Evolutionary conservation across 1,140 invertebrate genomes (phyloP).

Genomic region (Sycophaga agraensis): DNA sequence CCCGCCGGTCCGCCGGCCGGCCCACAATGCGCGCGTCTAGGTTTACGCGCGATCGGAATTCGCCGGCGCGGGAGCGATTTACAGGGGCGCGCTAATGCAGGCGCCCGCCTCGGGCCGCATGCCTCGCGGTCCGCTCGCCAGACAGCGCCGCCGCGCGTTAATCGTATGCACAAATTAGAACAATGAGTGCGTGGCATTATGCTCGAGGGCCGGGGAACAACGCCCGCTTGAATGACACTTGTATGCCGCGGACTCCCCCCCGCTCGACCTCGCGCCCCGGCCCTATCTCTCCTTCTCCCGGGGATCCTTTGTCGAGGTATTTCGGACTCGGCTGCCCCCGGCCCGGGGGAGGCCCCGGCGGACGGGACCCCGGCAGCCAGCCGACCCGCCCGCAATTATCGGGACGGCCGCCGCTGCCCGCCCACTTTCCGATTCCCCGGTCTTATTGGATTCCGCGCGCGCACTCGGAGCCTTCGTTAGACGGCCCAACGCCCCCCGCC

Average conservation of each 20-base stretch:
- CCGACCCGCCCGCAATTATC: too few species aligned
- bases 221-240: slow-evolving; percentile 49
- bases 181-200: slow-evolving; percentile 55
- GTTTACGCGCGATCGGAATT: slow-evolving; percentile 30
- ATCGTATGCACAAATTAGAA: slow-evolving; percentile 59
- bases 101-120: slow-evolving; percentile 36
- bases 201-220: slow-evolving; percentile 41
- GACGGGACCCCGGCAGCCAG: too few species aligned
- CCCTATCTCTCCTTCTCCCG: slow-evolving; percentile 1
- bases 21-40: slow-evolving; percentile 29
- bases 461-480: too few species aligned
- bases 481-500: too few species aligned
- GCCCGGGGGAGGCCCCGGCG: too few species aligned
- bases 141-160: slow-evolving; percentile 45
- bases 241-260: slow-evolving; percentile 38
- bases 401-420: too few species aligned
- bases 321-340: slow-evolving; percentile 25
- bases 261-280: slow-evolving; percentile 24
- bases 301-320: slow-evolving; percentile 38
- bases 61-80: too few species aligned
- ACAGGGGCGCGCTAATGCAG: background rate
- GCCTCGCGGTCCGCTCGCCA: slow-evolving; percentile 33
- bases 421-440: too few species aligned
- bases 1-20: slow-evolving; percentile 10
- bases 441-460: too few species aligned